Conservation (phyloP, 2,888 invertebrate species). For the Synergus japonicus region DNA sequence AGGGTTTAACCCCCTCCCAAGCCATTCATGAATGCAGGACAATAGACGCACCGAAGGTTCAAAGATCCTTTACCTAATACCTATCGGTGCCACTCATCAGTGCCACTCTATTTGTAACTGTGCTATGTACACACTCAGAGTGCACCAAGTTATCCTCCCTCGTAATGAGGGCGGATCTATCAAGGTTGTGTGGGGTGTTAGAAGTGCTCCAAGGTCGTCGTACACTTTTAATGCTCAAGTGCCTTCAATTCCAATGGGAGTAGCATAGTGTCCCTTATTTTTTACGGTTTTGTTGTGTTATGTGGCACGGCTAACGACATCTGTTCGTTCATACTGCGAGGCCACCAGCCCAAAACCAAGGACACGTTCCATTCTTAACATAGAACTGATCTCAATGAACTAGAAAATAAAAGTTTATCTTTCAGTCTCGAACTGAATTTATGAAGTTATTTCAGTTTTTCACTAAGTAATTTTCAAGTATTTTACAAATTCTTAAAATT, state of each 20-base stretch:
- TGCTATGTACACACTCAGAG: constrained; percentile 43
- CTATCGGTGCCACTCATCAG: constrained; percentile 43
- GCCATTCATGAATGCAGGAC: constrained; percentile 58
- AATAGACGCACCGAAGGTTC: constrained; percentile 56
- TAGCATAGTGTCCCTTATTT: constrained; percentile 18
- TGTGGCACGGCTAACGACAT: constrained; percentile 32
- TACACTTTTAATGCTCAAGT: constrained; percentile 15
- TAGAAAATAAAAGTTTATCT: too few relatives aligned
- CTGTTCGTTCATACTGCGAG: constrained; percentile 33
- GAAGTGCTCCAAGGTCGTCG: constrained; percentile 39
- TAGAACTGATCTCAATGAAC: constrained; percentile 9
- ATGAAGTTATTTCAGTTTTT: too few relatives aligned
- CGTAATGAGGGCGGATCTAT: constrained; percentile 44
- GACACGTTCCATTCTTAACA: constrained; percentile 25
- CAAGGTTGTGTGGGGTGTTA: constrained; percentile 38
- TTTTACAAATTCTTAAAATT: too few relatives aligned
- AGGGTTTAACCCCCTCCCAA: constrained; percentile 65
- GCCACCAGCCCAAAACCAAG: constrained; percentile 34
- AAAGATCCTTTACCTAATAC: constrained; percentile 28
- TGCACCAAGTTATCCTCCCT: constrained; percentile 43
- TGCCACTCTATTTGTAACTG: constrained; percentile 50
- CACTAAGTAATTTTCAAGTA: too few relatives aligned
- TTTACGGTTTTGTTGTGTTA: constrained; percentile 18
- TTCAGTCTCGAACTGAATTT: too few relatives aligned
- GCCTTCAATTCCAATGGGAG: constrained; percentile 16